phyloP scores from a whole-genome alignment of 2,888 invertebrate species.

The Tridacna gigas region DNA sequence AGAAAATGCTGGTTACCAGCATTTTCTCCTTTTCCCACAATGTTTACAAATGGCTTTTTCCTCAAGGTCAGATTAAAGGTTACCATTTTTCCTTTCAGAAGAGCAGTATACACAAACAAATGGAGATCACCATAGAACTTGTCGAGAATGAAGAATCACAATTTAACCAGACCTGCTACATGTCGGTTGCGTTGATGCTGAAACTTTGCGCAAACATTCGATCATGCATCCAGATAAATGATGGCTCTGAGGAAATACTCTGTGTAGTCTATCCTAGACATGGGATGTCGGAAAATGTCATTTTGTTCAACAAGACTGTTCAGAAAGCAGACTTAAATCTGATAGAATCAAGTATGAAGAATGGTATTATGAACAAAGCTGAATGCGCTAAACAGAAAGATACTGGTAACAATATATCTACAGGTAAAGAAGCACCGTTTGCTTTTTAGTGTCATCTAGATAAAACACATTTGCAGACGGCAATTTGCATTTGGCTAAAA shows the following conservation, averaged over 20 bases:
- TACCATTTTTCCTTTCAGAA: not conserved
- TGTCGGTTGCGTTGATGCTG: conserved; percentile 50
- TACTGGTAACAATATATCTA: not conserved
- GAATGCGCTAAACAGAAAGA: not conserved
- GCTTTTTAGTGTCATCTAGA: not conserved
- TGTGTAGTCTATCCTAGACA: conserved; percentile 67
- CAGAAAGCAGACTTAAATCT: not conserved
- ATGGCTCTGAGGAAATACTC: conserved; percentile 35
- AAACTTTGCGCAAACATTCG: conserved; percentile 49
- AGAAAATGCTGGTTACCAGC: too few relatives aligned
- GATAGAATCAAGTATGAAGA: not conserved
- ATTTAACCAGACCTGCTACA: conserved; percentile 67
- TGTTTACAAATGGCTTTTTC: too few relatives aligned
- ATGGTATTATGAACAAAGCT: not conserved
- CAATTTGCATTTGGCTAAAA: too few relatives aligned
- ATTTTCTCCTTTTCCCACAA: too few relatives aligned
- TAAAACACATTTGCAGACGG: too few relatives aligned
- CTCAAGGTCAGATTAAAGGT: too few relatives aligned
- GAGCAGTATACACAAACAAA: not conserved
- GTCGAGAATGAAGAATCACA: not conserved
- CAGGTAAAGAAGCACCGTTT: not conserved
- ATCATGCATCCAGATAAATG: conserved; percentile 53
- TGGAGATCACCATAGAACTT: not conserved
- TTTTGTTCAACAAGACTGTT: conserved; percentile 26
- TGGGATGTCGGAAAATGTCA: conserved; percentile 6